Percentiles rank a stretch among this genome's conserved stretches.
Conservation (phyloP, 2,888 invertebrate species). For the Ophion obscuratus region DNA sequence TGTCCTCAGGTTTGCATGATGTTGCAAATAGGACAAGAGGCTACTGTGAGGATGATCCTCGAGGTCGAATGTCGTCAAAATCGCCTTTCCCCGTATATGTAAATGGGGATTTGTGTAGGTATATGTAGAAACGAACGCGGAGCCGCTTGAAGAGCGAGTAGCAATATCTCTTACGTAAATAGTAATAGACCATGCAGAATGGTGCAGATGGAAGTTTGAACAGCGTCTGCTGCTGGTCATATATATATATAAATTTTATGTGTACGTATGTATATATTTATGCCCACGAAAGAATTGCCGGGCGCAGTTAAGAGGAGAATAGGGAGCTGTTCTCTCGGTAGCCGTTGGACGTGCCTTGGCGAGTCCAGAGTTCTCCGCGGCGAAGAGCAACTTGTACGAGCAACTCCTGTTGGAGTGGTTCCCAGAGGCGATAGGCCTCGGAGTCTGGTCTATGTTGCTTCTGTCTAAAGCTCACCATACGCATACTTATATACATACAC, state of each 20-base stretch:
- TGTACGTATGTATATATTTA: conserved; percentile 24
- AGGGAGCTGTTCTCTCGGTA: conserved; percentile 47
- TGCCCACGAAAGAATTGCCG: conserved; percentile 38
- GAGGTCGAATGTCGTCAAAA: background rate
- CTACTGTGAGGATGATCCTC: too few species aligned
- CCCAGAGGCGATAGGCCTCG: conserved; percentile 30
- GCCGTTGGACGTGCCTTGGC: conserved; percentile 50
- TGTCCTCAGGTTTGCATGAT: too few species aligned
- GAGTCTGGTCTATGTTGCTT: conserved; percentile 28
- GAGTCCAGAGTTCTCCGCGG: conserved; percentile 24
- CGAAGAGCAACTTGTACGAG: conserved; percentile 12
- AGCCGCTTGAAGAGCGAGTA: conserved; percentile 31
- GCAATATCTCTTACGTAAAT: conserved; percentile 68
- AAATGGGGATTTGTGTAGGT: background rate
- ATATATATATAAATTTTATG: background rate
- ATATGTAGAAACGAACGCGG: background rate
- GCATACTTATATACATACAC: background rate
- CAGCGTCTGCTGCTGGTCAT: conserved; percentile 31
- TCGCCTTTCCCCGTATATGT: background rate
- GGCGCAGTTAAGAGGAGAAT: conserved; percentile 28
- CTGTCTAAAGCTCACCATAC: conserved; percentile 16
- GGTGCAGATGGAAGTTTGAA: conserved; percentile 31
- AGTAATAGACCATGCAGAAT: conserved; percentile 60
- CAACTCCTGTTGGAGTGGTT: conserved; percentile 20
- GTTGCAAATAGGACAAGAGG: too few species aligned